phyloP scores from a whole-genome alignment of 2,888 invertebrate species.

The Clusia tigrina region DNA sequence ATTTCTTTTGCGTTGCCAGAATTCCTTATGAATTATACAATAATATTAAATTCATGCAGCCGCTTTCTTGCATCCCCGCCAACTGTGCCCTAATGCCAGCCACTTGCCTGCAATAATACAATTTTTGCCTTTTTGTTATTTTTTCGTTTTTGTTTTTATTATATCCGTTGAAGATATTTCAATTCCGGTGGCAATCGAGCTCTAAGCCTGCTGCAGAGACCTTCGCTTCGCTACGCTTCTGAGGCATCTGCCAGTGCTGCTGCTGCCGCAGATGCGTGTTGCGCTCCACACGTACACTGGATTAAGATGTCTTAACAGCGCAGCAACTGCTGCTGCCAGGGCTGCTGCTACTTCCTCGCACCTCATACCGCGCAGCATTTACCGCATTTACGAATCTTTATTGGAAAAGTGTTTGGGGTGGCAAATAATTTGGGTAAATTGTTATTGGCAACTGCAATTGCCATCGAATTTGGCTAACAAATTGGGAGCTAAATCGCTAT shows the following conservation, averaged over 20 bases:
- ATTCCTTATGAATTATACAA: slow-evolving; percentile 64
- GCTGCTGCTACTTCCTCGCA: neutral
- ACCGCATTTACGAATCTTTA: slow-evolving; percentile 31
- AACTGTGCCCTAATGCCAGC: slow-evolving; percentile 4
- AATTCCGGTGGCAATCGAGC: slow-evolving; percentile 10
- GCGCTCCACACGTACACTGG: neutral
- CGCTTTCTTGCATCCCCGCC: neutral
- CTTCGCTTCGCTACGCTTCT: neutral
- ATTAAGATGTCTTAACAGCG: neutral
- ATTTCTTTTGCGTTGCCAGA: slow-evolving; percentile 59
- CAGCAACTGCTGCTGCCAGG: too few relatives aligned
- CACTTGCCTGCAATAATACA: slow-evolving; percentile 19
- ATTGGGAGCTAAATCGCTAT: slow-evolving; percentile 55
- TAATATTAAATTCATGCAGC: slow-evolving; percentile 50
- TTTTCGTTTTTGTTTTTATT: slow-evolving; percentile 21
- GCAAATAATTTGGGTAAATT: slow-evolving; percentile 46
- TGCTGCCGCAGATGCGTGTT: too few relatives aligned
- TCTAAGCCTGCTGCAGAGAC: neutral
- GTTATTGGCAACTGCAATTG: slow-evolving; percentile 41
- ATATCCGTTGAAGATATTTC: slow-evolving; percentile 28
- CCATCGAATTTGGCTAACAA: slow-evolving; percentile 40
- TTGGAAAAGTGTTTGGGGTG: slow-evolving; percentile 46
- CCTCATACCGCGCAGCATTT: neutral
- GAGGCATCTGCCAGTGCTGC: neutral
- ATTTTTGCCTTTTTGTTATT: neutral